A percentile compares a stretch with the other conserved stretches of the same genome.
Conservation (phyloP, 92 coral and sea anemone species). For the Nematostella vectensis region DNA sequence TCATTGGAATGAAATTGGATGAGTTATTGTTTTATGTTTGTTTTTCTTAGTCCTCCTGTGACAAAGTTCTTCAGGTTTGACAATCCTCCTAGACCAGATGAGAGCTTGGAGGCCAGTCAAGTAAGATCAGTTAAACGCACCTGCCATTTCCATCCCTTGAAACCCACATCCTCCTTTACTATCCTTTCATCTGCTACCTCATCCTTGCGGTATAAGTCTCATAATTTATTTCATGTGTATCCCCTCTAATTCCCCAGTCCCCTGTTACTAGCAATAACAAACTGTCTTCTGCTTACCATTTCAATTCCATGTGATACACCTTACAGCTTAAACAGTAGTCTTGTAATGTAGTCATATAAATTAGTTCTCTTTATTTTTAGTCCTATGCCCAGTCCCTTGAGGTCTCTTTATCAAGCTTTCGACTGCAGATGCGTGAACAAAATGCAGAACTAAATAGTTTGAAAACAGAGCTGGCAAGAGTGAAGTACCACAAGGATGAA, state of each 20-base stretch:
- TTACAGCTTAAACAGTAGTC: too few species aligned
- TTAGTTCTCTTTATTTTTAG: too few species aligned
- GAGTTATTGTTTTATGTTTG: not conserved
- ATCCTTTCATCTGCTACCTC: not conserved
- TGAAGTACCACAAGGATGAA: conserved; percentile 53
- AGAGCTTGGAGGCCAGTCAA: conserved; percentile 84
- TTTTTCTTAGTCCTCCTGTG: conserved; percentile 54
- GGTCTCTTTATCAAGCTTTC: conserved; percentile 44
- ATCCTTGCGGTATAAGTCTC: not conserved
- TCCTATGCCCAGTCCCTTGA: conserved; percentile 82
- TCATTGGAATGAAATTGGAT: too few species aligned
- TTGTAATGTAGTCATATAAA: too few species aligned
- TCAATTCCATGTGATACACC: too few species aligned
- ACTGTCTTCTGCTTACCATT: too few species aligned
- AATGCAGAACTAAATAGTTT: conserved; percentile 61
- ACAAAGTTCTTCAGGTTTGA: conserved; percentile 72
- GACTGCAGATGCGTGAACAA: conserved; percentile 57
- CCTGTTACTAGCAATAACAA: too few species aligned
- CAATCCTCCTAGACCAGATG: conserved; percentile 92
- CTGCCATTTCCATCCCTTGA: too few species aligned
- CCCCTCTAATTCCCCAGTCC: too few species aligned
- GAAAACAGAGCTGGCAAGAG: conserved; percentile 65
- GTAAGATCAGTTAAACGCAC: too few species aligned
- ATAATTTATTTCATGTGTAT: too few species aligned
- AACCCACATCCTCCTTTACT: not conserved